phyloP scores from a whole-genome alignment of 2,113 vertebrate species.

The Calidris pygmaea region DNA sequence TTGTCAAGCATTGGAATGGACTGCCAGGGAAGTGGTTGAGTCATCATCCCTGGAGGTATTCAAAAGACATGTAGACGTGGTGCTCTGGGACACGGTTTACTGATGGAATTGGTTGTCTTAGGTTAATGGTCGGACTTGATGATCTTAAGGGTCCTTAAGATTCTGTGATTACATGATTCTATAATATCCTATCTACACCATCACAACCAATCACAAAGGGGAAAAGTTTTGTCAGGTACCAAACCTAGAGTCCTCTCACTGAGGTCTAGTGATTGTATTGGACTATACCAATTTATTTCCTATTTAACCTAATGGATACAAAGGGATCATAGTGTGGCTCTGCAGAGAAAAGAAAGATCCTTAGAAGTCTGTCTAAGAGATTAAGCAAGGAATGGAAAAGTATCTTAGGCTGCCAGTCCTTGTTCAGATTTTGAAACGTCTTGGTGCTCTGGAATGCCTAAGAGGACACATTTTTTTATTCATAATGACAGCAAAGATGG shows the following conservation, averaged over 20 bases:
- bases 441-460: background rate
- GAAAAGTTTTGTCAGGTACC: background rate
- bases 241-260: background rate
- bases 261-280: background rate
- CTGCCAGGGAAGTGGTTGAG: background rate
- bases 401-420: background rate
- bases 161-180: background rate
- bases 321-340: background rate
- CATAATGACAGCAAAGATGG: background rate
- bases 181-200: background rate
- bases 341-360: background rate
- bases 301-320: background rate
- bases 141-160: background rate
- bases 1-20: background rate
- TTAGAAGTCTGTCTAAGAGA: background rate
- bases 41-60: background rate
- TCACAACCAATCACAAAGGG: background rate
- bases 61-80: background rate
- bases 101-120: no score
- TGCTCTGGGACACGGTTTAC: background rate
- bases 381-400: background rate
- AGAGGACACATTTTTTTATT: background rate
- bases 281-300: background rate
- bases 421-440: background rate
- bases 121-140: background rate